phyloP scores from a whole-genome alignment of 2,888 invertebrate genomes.

The Dasypogon diadema region DNA sequence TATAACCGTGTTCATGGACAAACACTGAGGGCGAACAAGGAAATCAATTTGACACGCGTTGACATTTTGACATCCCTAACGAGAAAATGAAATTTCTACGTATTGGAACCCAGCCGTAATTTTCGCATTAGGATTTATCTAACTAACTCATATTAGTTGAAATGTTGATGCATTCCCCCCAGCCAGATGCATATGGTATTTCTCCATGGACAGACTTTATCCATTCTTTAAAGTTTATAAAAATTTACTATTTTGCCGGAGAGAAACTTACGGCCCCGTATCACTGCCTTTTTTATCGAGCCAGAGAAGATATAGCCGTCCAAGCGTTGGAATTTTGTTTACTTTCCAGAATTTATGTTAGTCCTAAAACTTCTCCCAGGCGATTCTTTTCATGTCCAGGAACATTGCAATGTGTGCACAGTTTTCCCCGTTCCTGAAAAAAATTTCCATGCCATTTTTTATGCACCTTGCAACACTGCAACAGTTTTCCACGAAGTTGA shows the following conservation, averaged over 20 bases:
- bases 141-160: too few species aligned
- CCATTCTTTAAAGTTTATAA: constrained; percentile 2
- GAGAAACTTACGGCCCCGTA: constrained; percentile 42
- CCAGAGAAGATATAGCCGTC: constrained; percentile 42
- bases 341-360: constrained; percentile 42
- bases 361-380: constrained; percentile 45
- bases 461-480: constrained; percentile 41
- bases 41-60: constrained; percentile 55
- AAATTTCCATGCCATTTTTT: constrained; percentile 29
- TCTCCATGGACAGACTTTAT: too few species aligned
- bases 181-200: too few species aligned
- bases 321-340: constrained; percentile 44
- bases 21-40: constrained; percentile 49
- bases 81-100: constrained; percentile 39
- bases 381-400: constrained; percentile 44
- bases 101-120: too few species aligned
- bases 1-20: neutral
- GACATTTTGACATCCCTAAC: constrained; percentile 53
- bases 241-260: constrained; percentile 38
- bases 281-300: constrained; percentile 31
- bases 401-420: constrained; percentile 37
- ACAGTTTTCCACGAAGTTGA: constrained; percentile 46
- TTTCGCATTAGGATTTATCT: too few species aligned
- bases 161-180: too few species aligned
- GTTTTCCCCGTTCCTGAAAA: constrained; percentile 15